These are phyloP conservation scores for Drosophila suboccidentalis DNA, from an alignment of 2,888 invertebrate genomes.

Conservation along the genomic window DNA sequence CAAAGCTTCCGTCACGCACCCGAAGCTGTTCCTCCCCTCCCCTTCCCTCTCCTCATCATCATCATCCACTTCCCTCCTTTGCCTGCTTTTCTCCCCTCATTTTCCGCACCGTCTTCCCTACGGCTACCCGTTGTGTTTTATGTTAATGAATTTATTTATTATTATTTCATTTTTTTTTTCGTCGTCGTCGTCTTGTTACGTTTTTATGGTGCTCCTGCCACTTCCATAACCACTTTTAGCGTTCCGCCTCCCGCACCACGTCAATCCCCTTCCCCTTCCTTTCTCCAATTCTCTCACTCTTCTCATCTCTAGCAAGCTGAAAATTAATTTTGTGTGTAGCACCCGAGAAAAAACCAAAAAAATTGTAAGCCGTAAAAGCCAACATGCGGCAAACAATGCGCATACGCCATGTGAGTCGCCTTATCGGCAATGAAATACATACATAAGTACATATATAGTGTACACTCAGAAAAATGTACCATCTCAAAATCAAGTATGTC, in stretches of 20 bases:
- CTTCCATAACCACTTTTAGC: constrained; percentile 9
- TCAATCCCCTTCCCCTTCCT: neutral
- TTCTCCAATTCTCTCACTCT: neutral
- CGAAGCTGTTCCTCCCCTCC: neutral
- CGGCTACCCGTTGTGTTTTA: constrained; percentile 62
- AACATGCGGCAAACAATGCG: constrained; percentile 67
- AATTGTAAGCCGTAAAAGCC: constrained; percentile 65
- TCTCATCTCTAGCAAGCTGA: constrained; percentile 34
- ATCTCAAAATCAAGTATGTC: too few species aligned
- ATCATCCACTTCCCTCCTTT: neutral
- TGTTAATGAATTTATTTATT: constrained; percentile 81
- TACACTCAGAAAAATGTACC: neutral
- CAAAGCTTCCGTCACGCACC: constrained; percentile 64
- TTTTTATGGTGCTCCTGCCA: constrained; percentile 47
- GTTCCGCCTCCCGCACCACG: constrained; percentile 1
- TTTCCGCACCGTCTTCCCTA: too few species aligned
- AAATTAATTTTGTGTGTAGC: constrained; percentile 72
- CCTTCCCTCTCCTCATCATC: too few species aligned
- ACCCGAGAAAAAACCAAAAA: constrained; percentile 46
- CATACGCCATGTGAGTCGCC: constrained; percentile 69
- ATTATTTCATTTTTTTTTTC: constrained; percentile 66
- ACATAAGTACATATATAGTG: neutral
- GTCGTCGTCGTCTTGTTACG: constrained; percentile 41
- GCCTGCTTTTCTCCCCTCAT: neutral
- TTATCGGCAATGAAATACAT: constrained; percentile 55